Percentiles rank a stretch among this genome's conserved stretches.
phyloP scores from a whole-genome alignment of 1,140 invertebrate genomes.

The Agrilus planipennis region DNA sequence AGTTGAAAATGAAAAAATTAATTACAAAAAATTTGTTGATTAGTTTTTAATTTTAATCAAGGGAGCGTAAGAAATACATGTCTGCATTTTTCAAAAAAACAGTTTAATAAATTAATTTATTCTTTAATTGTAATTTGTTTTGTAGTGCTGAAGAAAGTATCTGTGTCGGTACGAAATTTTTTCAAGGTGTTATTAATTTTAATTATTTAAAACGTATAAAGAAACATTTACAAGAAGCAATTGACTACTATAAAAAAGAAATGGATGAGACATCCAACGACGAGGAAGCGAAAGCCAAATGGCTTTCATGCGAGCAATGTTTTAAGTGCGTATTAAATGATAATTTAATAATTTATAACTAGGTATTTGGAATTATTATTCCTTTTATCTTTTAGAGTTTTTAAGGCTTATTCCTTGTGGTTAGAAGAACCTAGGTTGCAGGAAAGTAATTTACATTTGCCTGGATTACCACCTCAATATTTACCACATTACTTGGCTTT shows the following conservation, averaged over 20 bases:
- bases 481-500: conserved; percentile 42
- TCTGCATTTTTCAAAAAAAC: too few relatives aligned
- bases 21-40: neutral
- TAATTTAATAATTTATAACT: neutral
- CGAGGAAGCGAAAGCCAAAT: conserved; percentile 29
- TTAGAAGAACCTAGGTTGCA: conserved; percentile 65
- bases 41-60: too few relatives aligned
- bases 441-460: conserved; percentile 54
- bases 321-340: conserved; percentile 8
- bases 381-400: conserved; percentile 36
- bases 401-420: conserved; percentile 60
- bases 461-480: conserved; percentile 60
- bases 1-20: too few relatives aligned
- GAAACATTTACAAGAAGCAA: conserved; percentile 51
- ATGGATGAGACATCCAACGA: conserved; percentile 19
- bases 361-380: neutral
- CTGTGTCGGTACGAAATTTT: conserved; percentile 65
- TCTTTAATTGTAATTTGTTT: neutral
- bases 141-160: conserved; percentile 32
- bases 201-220: conserved; percentile 63
- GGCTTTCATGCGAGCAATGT: conserved; percentile 18
- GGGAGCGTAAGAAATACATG: too few relatives aligned
- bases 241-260: conserved; percentile 44
- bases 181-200: conserved; percentile 57
- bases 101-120: neutral